A percentile compares a stretch with the other conserved stretches of the same genome.
These are phyloP conservation scores for Microcebus jonahi DNA, from an alignment of 2,113 vertebrate genomes.

Conservation along the genomic window DNA sequence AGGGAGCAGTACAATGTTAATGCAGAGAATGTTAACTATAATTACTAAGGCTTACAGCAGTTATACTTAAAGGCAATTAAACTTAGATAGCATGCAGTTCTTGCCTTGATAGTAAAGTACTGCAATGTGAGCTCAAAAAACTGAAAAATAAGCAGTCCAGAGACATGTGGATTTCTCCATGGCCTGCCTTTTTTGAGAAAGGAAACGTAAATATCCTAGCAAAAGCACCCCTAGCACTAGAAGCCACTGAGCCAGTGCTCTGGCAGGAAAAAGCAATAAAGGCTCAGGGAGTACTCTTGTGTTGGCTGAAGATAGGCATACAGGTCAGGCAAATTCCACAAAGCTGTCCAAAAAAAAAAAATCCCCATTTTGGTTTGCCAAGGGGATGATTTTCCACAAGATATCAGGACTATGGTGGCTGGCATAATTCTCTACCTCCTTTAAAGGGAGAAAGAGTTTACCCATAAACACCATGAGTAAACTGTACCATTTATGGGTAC, in stretches of 20 bases:
- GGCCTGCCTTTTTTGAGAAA: constrained; percentile 6
- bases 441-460: constrained; percentile 8
- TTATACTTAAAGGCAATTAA: constrained; percentile 76
- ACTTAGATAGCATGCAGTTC: constrained; percentile 59
- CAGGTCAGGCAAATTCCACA: constrained; percentile 33
- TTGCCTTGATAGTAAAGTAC: constrained; percentile 44
- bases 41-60: constrained; percentile 68
- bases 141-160: constrained; percentile 48
- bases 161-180: constrained; percentile 8
- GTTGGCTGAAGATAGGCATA: neutral
- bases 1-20: constrained; percentile 47
- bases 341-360: constrained; percentile 39
- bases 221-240: neutral
- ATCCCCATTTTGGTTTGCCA: constrained; percentile 24
- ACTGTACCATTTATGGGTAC: no score
- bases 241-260: neutral
- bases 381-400: constrained; percentile 20
- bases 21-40: constrained; percentile 60
- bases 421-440: neutral
- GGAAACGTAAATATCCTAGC: neutral
- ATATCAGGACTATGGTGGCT: neutral
- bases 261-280: constrained; percentile 43
- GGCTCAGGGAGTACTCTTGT: neutral
- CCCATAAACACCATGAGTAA: neutral
- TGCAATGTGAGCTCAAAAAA: constrained; percentile 5